A percentile compares a stretch with the other conserved stretches of the same genome.
phyloP scores from a whole-genome alignment of 2,113 vertebrate genomes.

The Chauna torquata region DNA sequence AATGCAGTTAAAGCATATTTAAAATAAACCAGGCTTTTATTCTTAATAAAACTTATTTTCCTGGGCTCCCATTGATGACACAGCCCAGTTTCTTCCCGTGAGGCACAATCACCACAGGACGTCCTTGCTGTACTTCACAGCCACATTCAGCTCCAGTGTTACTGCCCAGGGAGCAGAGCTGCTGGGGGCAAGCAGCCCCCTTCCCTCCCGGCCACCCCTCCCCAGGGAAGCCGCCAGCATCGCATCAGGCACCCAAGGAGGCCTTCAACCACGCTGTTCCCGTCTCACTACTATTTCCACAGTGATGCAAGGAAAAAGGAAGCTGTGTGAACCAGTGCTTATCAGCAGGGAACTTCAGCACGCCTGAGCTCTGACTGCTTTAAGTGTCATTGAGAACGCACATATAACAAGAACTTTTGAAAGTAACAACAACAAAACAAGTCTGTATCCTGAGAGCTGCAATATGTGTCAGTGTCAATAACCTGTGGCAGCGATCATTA shows the following conservation, averaged over 20 bases:
- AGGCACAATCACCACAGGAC: rapidly evolving
- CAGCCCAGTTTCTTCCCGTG: not conserved
- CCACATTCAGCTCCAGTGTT: not conserved
- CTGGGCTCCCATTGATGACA: not conserved
- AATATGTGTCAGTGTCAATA: not conserved
- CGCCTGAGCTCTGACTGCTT: not conserved
- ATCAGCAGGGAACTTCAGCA: not conserved
- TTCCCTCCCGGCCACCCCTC: not conserved
- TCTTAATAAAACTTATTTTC: not conserved
- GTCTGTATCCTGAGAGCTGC: rapidly evolving
- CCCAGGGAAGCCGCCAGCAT: not conserved
- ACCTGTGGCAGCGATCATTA: not conserved
- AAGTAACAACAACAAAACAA: not conserved
- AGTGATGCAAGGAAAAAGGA: not conserved
- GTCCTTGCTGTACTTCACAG: not conserved
- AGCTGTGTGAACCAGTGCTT: not conserved
- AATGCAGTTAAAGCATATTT: not conserved
- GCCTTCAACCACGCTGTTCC: not conserved
- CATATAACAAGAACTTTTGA: not conserved
- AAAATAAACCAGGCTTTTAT: not conserved
- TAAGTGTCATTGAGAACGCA: not conserved
- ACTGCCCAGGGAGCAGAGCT: not conserved
- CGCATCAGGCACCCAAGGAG: not conserved
- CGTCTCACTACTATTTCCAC: not conserved
- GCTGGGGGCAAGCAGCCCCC: not conserved